Evolutionary conservation across 1,140 invertebrate species (phyloP), one percentile per base, ranked within the genome.

Genomic region (Arion vulgaris): DNA sequence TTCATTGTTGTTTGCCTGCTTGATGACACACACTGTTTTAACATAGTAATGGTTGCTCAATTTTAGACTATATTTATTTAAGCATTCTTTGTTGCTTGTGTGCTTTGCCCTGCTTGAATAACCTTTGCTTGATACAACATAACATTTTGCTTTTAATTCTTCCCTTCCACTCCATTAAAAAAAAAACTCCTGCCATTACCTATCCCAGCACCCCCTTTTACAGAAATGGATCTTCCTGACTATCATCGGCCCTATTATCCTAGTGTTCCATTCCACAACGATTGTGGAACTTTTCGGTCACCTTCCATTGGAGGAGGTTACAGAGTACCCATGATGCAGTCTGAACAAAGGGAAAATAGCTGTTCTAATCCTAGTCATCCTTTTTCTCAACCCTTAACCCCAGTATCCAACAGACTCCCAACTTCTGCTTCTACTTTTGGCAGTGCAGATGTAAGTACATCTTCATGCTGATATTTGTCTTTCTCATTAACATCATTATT

Each of bases 221-320:
- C 62, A 79, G 77, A 79, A 51, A 66, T 79, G 53, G 77, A 79
- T n/a, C 45, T 68, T 2, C 77, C 77, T 32, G 62, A 53, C 28
- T 79, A 79, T 45, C 62, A 79, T 39, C 53, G 77, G 19, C 77
- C 77, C 2, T 79, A 68, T 45, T 79, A 79, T 57, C 77, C 77
- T 32, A 79, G 57, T 57, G n/a, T 79, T 28, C 77, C 77, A 9
- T 41, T 66, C 36, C 62, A 41, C 77, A 57, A 68, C 53, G 4
- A 39, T 57, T 34, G n/a, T 57, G 51, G 51, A 32, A 57, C 72
- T n/a, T n/a, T 39, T 28, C n/a, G 13, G 7, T 49, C 39, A 49
- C 11, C 75, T 32, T 15, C n/a, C n/a, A 28, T n/a, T 41, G 32
- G 41, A n/a, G n/a, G 38, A 19, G 75, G 32, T 5, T 39, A 57